These are phyloP conservation scores for Cacatua alba DNA, from an alignment of 2,113 vertebrate species.

Conservation along the genomic window DNA sequence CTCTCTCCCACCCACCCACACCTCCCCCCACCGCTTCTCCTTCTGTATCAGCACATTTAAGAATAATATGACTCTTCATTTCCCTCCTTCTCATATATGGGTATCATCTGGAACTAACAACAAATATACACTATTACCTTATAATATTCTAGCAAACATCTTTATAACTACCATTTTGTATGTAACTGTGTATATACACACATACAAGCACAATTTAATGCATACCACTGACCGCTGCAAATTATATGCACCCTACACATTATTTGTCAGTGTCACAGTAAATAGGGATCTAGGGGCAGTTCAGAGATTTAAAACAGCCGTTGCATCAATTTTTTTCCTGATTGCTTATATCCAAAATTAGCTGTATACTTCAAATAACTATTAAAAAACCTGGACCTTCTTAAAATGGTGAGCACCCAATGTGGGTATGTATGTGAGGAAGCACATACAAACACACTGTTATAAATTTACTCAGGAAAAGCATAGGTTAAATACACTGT, in stretches of 20 bases:
- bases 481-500: slow-evolving; percentile 51
- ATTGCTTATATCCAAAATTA: neutral
- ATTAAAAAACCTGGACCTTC: neutral
- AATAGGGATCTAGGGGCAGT: neutral
- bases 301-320: neutral
- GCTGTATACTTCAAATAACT: neutral
- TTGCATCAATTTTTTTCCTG: neutral
- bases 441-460: neutral
- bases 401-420: neutral
- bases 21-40: neutral
- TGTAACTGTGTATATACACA: neutral
- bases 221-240: neutral
- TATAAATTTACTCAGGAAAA: neutral
- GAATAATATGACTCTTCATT: slow-evolving; percentile 63
- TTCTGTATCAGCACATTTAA: neutral
- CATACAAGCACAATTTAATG: neutral
- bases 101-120: slow-evolving; percentile 33
- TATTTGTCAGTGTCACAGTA: neutral
- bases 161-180: neutral
- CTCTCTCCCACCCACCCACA: neutral
- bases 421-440: neutral
- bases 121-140: neutral
- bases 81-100: slow-evolving; percentile 34
- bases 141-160: neutral
- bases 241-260: neutral